Percentiles rank a stretch among this genome's conserved stretches.
phyloP scores from a whole-genome alignment of 2,113 vertebrate species.

The Miniopterus natalensis region DNA sequence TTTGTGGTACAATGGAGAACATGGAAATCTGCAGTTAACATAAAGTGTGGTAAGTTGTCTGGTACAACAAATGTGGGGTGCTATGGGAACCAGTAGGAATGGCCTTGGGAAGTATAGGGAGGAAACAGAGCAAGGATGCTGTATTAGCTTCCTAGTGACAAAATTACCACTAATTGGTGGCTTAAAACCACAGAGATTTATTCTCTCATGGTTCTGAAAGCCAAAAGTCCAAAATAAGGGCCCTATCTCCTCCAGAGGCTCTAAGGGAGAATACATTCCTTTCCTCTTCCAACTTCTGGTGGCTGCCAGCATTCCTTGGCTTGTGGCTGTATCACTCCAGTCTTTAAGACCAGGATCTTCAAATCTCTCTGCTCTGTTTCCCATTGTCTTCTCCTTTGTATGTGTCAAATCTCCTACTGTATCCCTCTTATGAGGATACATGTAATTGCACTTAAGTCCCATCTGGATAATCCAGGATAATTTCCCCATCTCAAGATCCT shows the following conservation, averaged over 20 bases:
- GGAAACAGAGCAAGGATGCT: neutral
- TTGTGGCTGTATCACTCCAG: neutral
- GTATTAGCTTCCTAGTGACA: neutral
- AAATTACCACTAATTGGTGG: neutral
- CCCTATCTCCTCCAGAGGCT: neutral
- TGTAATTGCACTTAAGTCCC: neutral
- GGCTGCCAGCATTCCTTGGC: neutral
- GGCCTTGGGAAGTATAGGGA: neutral
- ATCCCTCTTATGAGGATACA: neutral
- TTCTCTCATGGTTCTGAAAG: neutral
- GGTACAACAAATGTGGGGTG: neutral
- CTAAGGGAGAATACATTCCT: neutral
- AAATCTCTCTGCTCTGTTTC: neutral
- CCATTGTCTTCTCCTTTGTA: neutral
- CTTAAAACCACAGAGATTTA: conserved; percentile 1
- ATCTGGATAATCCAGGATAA: neutral
- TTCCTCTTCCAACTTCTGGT: neutral
- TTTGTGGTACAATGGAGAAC: neutral
- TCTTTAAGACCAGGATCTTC: neutral
- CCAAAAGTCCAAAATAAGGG: neutral
- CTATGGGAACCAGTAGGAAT: neutral
- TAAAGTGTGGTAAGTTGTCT: neutral
- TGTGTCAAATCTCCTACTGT: neutral
- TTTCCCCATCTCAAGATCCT: neutral
- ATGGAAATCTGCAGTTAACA: neutral